Evolutionary conservation across 1,140 invertebrate genomes (phyloP), one percentile per base, ranked within the genome.

Genomic region (Leucophenga varia): DNA sequence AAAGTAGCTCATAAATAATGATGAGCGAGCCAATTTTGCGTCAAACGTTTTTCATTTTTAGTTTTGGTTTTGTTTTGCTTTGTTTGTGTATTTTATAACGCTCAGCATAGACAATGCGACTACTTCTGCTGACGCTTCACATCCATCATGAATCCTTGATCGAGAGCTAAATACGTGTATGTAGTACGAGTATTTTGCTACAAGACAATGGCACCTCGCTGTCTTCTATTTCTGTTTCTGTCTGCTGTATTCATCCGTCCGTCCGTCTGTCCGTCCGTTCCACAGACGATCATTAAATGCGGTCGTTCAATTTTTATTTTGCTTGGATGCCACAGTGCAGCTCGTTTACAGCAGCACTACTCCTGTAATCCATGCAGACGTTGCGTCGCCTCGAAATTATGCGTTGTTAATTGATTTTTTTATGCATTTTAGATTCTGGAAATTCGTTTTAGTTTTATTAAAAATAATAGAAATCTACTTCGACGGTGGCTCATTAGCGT

Each of bases 1-100:
- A 67, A 67, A 57, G 59, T 59, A 55, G 43, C 57, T 54, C 54
- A 67, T 67, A 61, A 67, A 67, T 67, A 67, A 67, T 67, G 63
- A 67, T 65, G 57, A 55, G 63, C 53, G 56, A 67, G 63, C 56
- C 63, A 67, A 67, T 67, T 64, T 61, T 48, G 63, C 22, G 22
- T 6, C 22, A 25, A 25, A 10, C 22, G 22, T 25, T 10, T 5
- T 6, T 25, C 22, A 25, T 25, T 10, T 25, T 25, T 25, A 6
- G 22, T 25, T 5, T 25, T 6, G 5, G 22, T 25, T 5, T 25
- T 6, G 5, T 10, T 25, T 25, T 25, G 10, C 22, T 6, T 25
- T 10, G 22, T 10, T 25, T 25, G 67, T 67, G 64, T 63, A 59
- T 67, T 59, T 59, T n/a, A n/a, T n/a, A n/a, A n/a, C n/a, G n/a